Percentiles rank a stretch among this genome's conserved stretches.
Conservation (phyloP, 2,888 invertebrate genomes). For the Harpalus rufipes region DNA sequence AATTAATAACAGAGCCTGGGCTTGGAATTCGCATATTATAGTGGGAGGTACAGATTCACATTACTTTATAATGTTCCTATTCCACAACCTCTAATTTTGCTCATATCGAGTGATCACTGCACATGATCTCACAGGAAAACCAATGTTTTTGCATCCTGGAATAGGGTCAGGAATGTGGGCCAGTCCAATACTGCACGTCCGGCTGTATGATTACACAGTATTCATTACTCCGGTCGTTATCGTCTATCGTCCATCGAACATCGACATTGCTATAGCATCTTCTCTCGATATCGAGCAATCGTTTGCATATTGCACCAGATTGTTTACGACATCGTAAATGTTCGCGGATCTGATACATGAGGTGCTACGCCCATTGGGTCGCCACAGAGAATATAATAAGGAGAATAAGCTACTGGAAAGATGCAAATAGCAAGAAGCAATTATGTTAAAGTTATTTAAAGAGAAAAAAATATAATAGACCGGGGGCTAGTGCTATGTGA, state of each 20-base stretch:
- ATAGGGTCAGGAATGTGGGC: slow-evolving; percentile 25
- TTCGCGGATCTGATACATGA: slow-evolving; percentile 4
- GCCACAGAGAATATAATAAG: not conserved
- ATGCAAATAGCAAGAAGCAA: not conserved
- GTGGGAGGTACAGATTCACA: not conserved
- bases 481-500: no score
- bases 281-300: slow-evolving; percentile 27
- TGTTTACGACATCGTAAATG: slow-evolving; percentile 49
- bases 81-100: not conserved
- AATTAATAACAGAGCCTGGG: not conserved
- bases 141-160: slow-evolving; percentile 16
- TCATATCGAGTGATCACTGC: not conserved
- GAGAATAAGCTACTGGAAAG: not conserved
- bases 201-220: slow-evolving; percentile 25
- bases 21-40: not conserved
- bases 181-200: slow-evolving; percentile 39
- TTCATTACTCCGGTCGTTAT: slow-evolving; percentile 34
- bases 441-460: no score
- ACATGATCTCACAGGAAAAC: slow-evolving; percentile 26
- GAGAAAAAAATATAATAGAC: no score
- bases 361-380: slow-evolving; percentile 5
- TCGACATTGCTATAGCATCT: not conserved
- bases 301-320: slow-evolving; percentile 47
- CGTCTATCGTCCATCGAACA: slow-evolving; percentile 9
- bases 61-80: not conserved